These are phyloP conservation scores for Trichosurus vulpecula DNA, from an alignment of 2,797 vertebrate species.

Conservation along the genomic window DNA sequence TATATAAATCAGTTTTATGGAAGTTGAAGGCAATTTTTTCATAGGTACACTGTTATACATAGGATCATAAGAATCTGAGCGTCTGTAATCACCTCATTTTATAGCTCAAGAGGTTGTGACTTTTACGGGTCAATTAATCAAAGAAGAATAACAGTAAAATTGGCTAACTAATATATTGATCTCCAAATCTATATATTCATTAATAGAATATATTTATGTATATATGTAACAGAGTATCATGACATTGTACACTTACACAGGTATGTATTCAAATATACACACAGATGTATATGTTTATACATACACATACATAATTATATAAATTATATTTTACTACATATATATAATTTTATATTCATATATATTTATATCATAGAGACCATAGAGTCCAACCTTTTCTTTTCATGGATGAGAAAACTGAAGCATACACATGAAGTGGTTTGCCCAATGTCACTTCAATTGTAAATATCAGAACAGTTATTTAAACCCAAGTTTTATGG, in stretches of 20 bases:
- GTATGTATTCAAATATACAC: not conserved
- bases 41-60: not conserved
- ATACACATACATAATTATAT: not conserved
- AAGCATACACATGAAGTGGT: not conserved
- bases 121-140: not conserved
- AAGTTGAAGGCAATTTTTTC: not conserved
- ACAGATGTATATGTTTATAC: not conserved
- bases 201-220: not conserved
- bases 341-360: not conserved
- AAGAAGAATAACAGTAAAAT: not conserved
- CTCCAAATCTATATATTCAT: not conserved
- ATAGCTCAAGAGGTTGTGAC: not conserved
- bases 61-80: not conserved
- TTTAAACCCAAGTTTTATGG: not conserved
- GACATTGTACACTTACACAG: not conserved
- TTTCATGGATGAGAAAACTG: not conserved
- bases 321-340: not conserved
- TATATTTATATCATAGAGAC: not conserved
- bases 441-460: not conserved
- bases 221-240: not conserved
- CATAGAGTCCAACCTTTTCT: not conserved
- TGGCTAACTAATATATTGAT: not conserved
- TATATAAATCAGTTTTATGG: not conserved
- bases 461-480: not conserved
- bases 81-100: not conserved